Percentiles rank a stretch among this genome's conserved stretches.
phyloP scores from a whole-genome alignment of 1,140 invertebrate genomes.

The Arion vulgaris region DNA sequence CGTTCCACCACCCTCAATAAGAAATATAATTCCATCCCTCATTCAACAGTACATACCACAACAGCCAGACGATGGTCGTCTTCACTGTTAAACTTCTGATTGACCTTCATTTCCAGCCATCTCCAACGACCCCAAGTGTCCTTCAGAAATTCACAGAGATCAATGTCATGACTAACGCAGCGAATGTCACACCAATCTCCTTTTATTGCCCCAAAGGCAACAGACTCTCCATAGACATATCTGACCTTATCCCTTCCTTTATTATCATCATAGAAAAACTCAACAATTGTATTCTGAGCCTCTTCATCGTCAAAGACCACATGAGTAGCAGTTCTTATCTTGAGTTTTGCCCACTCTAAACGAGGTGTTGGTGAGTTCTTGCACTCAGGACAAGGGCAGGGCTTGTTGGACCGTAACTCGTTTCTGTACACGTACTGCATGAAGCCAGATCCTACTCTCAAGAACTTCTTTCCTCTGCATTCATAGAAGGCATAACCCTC shows the following conservation, averaged over 20 bases:
- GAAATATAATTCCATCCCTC: too few species aligned
- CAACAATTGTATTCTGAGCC: background rate
- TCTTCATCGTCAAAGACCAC: slow-evolving; percentile 31
- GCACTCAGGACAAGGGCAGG: slow-evolving; percentile 25
- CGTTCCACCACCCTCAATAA: too few species aligned
- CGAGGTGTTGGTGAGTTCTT: background rate
- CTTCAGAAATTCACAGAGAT: slow-evolving; percentile 16
- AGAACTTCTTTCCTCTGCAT: background rate
- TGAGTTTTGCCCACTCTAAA: slow-evolving; percentile 1
- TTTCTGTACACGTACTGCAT: slow-evolving; percentile 31
- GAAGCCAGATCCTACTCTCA: slow-evolving; percentile 16
- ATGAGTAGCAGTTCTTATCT: slow-evolving; percentile 23
- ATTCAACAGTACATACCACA: too few species aligned
- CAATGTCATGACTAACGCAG: slow-evolving; percentile 22
- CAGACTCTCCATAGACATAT: slow-evolving; percentile 10
- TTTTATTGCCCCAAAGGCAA: slow-evolving; percentile 9
- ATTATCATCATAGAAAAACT: slow-evolving; percentile 16
- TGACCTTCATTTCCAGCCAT: slow-evolving; percentile 30
- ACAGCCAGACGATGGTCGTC: slow-evolving; percentile 17
- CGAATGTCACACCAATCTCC: slow-evolving; percentile 36
- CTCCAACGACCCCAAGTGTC: slow-evolving; percentile 32
- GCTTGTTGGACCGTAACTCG: background rate
- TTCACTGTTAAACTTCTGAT: slow-evolving; percentile 6
- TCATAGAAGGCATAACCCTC: background rate
- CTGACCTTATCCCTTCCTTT: background rate